Conservation (phyloP, 2,797 vertebrate genomes). For the Megaceryle alcyon region DNA sequence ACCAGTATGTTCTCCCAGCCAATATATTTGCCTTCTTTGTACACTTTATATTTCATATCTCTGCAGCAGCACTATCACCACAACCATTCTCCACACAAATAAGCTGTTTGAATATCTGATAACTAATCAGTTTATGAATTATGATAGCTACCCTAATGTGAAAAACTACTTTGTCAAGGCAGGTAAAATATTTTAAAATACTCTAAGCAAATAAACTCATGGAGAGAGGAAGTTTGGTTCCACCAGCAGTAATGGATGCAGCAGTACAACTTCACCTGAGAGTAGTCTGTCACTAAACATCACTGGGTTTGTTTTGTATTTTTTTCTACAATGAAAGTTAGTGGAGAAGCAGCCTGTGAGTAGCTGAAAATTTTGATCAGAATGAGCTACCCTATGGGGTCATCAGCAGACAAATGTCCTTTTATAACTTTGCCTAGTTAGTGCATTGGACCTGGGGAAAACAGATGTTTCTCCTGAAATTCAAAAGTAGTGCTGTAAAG, state of each 20-base stretch:
- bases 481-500: neutral
- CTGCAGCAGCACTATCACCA: accelerated
- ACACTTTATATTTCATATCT: neutral
- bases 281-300: neutral
- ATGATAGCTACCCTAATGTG: neutral
- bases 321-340: neutral
- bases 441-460: neutral
- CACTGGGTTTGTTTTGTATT: neutral
- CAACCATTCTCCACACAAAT: neutral
- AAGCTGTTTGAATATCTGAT: neutral
- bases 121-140: neutral
- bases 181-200: neutral
- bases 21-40: neutral
- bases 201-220: neutral
- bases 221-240: neutral
- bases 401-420: neutral
- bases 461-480: neutral
- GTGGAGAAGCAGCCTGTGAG: neutral
- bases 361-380: neutral
- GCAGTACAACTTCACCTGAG: neutral
- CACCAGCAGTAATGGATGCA: neutral
- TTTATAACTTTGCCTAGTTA: neutral
- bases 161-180: neutral
- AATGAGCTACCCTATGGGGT: neutral
- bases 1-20: neutral